phyloP scores from a whole-genome alignment of 2,113 vertebrate genomes.

The Chamaea fasciata region DNA sequence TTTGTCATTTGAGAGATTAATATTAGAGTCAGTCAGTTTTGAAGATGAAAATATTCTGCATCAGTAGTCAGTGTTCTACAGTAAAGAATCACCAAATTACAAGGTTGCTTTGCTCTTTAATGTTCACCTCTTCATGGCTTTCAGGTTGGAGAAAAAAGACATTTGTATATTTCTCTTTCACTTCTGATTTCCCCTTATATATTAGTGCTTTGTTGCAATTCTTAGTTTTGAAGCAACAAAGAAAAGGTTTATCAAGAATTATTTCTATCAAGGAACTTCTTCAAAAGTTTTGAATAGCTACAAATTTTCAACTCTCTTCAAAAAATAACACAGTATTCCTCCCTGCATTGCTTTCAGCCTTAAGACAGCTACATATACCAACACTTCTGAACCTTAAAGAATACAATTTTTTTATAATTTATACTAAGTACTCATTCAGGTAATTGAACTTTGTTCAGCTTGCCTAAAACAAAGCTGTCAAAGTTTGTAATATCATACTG shows the following conservation, averaged over 20 bases:
- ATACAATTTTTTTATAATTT: neutral
- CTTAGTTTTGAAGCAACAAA: neutral
- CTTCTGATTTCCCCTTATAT: neutral
- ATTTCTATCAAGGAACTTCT: neutral
- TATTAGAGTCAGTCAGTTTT: neutral
- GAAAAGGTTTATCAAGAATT: neutral
- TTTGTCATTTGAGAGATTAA: neutral
- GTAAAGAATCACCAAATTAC: neutral
- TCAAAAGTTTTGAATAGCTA: neutral
- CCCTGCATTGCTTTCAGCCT: neutral
- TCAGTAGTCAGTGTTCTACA: neutral
- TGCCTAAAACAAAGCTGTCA: neutral
- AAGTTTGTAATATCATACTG: neutral
- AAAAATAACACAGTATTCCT: neutral
- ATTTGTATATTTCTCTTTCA: neutral
- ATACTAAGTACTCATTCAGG: neutral
- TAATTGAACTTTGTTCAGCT: neutral
- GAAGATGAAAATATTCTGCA: neutral
- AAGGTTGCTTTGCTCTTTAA: neutral
- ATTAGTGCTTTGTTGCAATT: neutral
- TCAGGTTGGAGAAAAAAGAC: neutral
- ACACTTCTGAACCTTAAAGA: neutral
- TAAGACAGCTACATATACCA: neutral
- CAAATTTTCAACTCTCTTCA: neutral
- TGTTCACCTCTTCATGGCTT: neutral